Base-by-base conservation (phyloP, 2,113 vertebrate species). In the Fulica atra region DNA sequence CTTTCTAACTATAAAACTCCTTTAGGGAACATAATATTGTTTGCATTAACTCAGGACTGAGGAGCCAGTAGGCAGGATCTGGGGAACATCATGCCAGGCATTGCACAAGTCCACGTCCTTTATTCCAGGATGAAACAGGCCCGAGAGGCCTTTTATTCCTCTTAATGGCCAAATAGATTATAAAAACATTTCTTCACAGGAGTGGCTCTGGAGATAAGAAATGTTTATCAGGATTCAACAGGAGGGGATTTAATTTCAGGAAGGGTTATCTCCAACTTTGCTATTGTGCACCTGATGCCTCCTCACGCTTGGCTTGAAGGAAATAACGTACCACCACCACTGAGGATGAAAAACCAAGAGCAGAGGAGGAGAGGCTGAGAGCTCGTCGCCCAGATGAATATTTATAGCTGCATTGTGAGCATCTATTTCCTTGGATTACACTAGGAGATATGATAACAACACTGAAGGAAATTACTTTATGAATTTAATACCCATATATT, bases 1-100 rank as follows among this genome's bases (percentile, higher is more conserved):
- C 96, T 97, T 90, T 20, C 76, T 78, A 96, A 93, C 95, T 88
- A 86, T 81, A 90, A 92, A 96, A 90, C 88, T 86, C 86, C 92
- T 95, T 92, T 71, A 88, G 92, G 96, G 80, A 86, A 66, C 82
- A 86, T 95, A 93, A 94, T 51, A 21, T 6, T 78, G 86, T 46
- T 92, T 90, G 88, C 64, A 88, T 90, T 93, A 88, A 93, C 82
- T 92, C 83, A 46, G 88, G 76, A 93, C 86, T 57, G 25, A 46
- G n/a, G 54, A 90, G 69, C 29, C 54, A 16, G 59, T 0, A 53
- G 50, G 63, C 44, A 90, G 88, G 68, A 86, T 6, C 44, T 29
- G 31, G 64, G 68, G 46, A 71, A 57, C n/a, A 15, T 73, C 5
- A 2, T n/a, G 64, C 92, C 77, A 82, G 86, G 46, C 86, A 63